phyloP scores from a whole-genome alignment of 1,140 invertebrate genomes.

The Yoshiicerus persimilis region DNA sequence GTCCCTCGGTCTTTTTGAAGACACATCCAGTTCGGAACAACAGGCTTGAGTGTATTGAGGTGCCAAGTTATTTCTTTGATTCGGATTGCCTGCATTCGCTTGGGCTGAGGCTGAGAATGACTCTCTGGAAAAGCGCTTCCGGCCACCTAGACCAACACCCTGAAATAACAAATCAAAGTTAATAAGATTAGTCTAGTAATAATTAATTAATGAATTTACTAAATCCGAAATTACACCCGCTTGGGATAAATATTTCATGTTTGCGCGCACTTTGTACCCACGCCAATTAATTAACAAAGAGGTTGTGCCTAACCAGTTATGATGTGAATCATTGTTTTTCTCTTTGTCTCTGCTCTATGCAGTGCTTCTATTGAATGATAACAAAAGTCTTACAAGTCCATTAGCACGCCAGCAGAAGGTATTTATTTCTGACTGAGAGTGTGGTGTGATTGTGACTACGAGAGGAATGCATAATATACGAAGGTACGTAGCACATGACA shows the following conservation, averaged over 20 bases:
- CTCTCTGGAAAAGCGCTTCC: constrained; percentile 67
- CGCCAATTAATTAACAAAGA: not conserved
- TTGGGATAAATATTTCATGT: not conserved
- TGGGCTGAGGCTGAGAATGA: constrained; percentile 72
- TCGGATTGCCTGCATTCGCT: constrained; percentile 60
- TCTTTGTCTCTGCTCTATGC: no score
- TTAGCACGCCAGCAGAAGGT: no score
- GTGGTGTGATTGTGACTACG: not conserved
- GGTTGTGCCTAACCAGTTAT: not conserved
- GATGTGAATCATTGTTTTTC: not conserved
- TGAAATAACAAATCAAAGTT: constrained; percentile 25
- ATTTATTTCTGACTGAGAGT: no score
- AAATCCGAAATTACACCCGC: not conserved
- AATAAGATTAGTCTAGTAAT: not conserved
- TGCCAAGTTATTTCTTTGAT: constrained; percentile 41
- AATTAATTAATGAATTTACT: not conserved
- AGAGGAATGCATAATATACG: no score
- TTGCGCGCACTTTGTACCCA: not conserved
- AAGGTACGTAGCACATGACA: no score
- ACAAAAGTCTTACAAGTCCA: no score
- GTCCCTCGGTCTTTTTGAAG: constrained; percentile 60
- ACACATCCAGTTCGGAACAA: constrained; percentile 70
- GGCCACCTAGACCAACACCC: constrained; percentile 46
- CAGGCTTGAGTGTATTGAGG: constrained; percentile 45
- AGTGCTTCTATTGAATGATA: no score